phyloP scores from a whole-genome alignment of 2,113 vertebrate species.

The Phasianus colchicus region DNA sequence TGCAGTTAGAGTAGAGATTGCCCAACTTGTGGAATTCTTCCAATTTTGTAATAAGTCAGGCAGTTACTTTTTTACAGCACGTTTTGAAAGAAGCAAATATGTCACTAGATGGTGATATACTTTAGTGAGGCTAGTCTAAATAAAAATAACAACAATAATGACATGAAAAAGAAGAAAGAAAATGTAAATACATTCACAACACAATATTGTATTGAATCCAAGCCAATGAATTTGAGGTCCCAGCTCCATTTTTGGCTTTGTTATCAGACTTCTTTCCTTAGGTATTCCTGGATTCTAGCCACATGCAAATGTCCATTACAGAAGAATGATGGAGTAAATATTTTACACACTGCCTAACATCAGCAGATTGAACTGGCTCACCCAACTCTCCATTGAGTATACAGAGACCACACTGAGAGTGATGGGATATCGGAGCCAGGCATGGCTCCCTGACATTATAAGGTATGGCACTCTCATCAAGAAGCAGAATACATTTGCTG shows the following conservation, averaged over 20 bases:
- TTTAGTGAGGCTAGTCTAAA: neutral
- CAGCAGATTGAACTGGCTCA: neutral
- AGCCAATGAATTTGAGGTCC: neutral
- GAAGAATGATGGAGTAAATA: neutral
- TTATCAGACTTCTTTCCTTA: neutral
- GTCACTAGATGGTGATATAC: neutral
- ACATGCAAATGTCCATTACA: neutral
- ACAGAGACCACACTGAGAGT: neutral
- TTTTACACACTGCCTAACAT: neutral
- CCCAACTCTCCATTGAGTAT: neutral
- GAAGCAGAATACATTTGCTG: neutral
- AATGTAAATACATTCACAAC: neutral
- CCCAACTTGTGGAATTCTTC: neutral
- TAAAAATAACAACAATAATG: neutral
- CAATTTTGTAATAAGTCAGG: neutral
- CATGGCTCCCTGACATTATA: neutral
- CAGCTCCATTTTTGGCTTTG: neutral
- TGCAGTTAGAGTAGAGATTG: neutral
- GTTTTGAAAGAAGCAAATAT: neutral
- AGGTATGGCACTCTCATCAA: accelerated
- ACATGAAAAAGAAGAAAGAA: neutral
- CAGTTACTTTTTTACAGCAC: too few species aligned
- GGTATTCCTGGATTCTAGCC: neutral
- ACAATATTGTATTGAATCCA: neutral
- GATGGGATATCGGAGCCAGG: neutral